These are phyloP conservation scores for Melangyna quadrimaculata DNA, from an alignment of 2,888 invertebrate genomes.

Conservation along the genomic window DNA sequence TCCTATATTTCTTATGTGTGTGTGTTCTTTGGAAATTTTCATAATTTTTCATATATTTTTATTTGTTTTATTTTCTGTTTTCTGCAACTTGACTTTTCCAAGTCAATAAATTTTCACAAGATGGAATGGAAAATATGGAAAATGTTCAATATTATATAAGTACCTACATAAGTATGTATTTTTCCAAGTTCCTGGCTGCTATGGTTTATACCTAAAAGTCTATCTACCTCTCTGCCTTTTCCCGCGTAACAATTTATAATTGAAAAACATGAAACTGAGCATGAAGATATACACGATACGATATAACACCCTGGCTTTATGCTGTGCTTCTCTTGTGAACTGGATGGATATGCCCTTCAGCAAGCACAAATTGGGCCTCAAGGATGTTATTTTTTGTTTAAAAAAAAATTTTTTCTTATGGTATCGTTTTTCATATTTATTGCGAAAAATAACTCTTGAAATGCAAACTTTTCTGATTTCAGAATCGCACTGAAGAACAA, in stretches of 20 bases:
- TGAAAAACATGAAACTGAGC: slow-evolving; percentile 31
- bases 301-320: neutral
- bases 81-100: slow-evolving; percentile 41
- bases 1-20: slow-evolving; percentile 37
- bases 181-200: neutral
- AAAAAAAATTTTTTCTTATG: neutral
- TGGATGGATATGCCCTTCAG: neutral
- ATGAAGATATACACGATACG: slow-evolving; percentile 6
- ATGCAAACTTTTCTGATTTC: slow-evolving; percentile 28
- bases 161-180: no score
- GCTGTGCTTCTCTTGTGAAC: neutral
- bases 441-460: slow-evolving; percentile 28
- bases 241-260: neutral
- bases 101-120: slow-evolving; percentile 52
- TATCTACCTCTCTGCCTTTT: neutral
- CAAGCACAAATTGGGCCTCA: slow-evolving; percentile 15
- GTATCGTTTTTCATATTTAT: slow-evolving; percentile 59
- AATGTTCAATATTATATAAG: slow-evolving; percentile 37
- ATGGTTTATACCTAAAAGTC: no score
- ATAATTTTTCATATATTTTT: slow-evolving; percentile 26
- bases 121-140: slow-evolving; percentile 21
- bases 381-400: slow-evolving; percentile 32
- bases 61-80: neutral
- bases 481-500: neutral
- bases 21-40: slow-evolving; percentile 40